These are phyloP conservation scores for Trachops cirrhosus DNA, from an alignment of 2,797 vertebrate genomes.

Conservation along the genomic window DNA sequence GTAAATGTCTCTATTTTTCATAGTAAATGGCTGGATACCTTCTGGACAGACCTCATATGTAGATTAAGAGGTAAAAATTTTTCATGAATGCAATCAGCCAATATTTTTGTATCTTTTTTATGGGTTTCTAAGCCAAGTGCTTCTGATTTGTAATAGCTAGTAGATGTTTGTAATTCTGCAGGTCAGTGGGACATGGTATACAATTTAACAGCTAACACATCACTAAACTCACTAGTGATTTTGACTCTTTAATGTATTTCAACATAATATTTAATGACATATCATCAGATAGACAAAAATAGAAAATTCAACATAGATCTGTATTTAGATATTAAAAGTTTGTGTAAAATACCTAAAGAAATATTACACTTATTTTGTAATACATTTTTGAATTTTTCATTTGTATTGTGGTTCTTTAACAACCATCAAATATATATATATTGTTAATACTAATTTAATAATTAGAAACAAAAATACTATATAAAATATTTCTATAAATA, in stretches of 20 bases:
- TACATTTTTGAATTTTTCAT: neutral
- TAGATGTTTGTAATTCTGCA: neutral
- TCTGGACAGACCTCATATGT: neutral
- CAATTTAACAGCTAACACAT: conserved; percentile 4
- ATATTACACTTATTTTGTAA: neutral
- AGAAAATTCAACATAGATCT: neutral
- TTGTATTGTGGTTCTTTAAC: neutral
- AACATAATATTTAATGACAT: neutral
- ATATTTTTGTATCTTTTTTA: neutral
- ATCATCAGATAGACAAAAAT: neutral
- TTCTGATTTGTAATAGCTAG: conserved; percentile 9
- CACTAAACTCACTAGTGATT: neutral
- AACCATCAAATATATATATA: neutral
- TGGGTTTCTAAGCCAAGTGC: neutral
- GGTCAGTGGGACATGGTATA: neutral
- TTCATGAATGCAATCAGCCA: neutral
- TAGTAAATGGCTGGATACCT: neutral
- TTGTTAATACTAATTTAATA: neutral
- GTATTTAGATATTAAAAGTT: neutral
- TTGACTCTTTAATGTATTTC: neutral
- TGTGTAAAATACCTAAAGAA: neutral
- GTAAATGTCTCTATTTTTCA: neutral
- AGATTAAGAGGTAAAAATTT: neutral
- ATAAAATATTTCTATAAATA: neutral
- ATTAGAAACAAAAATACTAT: neutral